Evolutionary conservation across 2,888 invertebrate genomes (phyloP), one percentile per base, ranked within the genome.

Genomic region (Saturnia japonica): DNA sequence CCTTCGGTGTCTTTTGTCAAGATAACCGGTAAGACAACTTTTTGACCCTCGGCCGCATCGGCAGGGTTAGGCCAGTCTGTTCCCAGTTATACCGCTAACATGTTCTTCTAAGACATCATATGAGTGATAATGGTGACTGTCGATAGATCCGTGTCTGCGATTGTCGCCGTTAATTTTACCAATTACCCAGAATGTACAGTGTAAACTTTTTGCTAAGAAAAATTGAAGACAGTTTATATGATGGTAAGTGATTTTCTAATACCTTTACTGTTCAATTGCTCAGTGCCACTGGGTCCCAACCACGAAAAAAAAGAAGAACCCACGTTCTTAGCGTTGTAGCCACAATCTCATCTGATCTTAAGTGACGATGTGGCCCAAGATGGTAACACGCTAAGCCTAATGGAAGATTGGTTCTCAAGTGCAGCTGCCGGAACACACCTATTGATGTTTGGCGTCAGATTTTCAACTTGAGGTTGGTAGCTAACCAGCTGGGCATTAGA

Each of bases 11-110:
- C 87, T 86, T 87, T 91, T 89, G 90, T 88, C 79, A 92, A 93
- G 93, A 93, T 90, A 94, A 94, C 94, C 89, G 92, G 94, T 93
- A 93, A 94, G 94, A 94, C 94, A 91, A 85, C 88, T 92, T 91
- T 70, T 91, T 91, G 90, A 90, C 90, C 92, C 88, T 76, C 82
- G 72, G 76, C 77, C 75, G 81, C 81, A 70, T 76, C 74, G 72
- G 80, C 81, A 90, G 92, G 91, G 93, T 92, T 91, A 86, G 84
- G 74, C 89, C 90, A 93, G 93, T 93, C 79, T 80, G 76, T 78
- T 78, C 88, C 84, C 92, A 91, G 88, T 60, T 25, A 60, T 60
- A 9, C 14, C 14, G 25, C 14, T 60, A 28, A 60, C 12, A 60
- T 60, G 57, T 60, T 28, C 25, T 14, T 28, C 57, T 28, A 6